A percentile compares a stretch with the other conserved stretches of the same genome.
phyloP scores from a whole-genome alignment of 2,113 vertebrate species.

The Semicossyphus pulcher region DNA sequence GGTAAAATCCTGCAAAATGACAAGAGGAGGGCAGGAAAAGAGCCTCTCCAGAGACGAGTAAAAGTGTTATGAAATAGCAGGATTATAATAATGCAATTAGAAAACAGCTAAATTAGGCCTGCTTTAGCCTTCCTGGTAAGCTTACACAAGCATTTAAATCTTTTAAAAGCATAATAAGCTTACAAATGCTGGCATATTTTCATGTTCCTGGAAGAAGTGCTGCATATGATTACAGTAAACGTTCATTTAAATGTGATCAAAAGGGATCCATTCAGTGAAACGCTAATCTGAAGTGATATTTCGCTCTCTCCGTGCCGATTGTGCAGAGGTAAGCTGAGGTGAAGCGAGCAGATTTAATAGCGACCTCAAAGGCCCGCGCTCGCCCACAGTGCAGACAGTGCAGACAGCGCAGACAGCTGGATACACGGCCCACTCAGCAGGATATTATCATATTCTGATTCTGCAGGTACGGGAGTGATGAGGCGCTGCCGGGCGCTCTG shows the following conservation, averaged over 20 bases:
- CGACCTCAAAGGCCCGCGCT: neutral
- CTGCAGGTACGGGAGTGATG: slow-evolving; percentile 21
- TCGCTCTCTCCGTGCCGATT: neutral
- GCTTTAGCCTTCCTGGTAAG: neutral
- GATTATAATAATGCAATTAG: slow-evolving; percentile 42
- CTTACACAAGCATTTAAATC: neutral
- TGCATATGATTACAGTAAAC: neutral
- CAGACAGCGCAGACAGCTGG: neutral
- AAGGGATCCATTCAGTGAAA: neutral
- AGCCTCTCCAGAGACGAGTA: no score
- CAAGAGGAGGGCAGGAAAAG: neutral
- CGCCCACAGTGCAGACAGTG: neutral
- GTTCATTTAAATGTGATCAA: neutral
- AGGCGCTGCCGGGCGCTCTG: neutral
- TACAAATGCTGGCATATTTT: neutral
- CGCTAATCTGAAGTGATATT: no score
- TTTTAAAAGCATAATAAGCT: neutral
- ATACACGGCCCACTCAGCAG: neutral
- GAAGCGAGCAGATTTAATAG: neutral
- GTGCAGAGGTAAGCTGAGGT: neutral
- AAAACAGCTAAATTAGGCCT: slow-evolving; percentile 23
- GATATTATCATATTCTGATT: slow-evolving; percentile 18
- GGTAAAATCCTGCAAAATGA: neutral
- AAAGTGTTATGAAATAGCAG: slow-evolving; percentile 13
- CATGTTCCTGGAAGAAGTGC: neutral